phyloP scores from a whole-genome alignment of 2,888 invertebrate species.

The Stomorhina lunata region DNA sequence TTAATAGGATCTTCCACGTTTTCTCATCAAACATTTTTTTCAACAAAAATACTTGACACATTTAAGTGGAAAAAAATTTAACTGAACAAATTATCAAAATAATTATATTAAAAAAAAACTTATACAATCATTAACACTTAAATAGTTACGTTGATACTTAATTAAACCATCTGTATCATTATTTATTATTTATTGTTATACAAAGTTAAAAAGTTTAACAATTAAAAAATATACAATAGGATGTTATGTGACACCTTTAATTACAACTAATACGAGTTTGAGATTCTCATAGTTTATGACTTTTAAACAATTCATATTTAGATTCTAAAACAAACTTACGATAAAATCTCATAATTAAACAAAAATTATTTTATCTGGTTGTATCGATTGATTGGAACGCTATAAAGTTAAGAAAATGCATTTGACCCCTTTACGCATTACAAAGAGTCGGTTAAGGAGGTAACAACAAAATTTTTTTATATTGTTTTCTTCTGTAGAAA shows the following conservation, averaged over 20 bases:
- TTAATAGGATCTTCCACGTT: too few relatives aligned
- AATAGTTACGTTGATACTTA: background rate
- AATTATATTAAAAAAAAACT: background rate
- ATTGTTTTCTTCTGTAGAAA: too few relatives aligned
- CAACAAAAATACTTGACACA: background rate
- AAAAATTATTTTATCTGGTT: background rate
- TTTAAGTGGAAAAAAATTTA: too few relatives aligned
- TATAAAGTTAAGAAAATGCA: too few relatives aligned
- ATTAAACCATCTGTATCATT: slow-evolving; percentile 21
- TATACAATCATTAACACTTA: background rate
- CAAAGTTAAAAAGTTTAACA: background rate
- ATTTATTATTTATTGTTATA: slow-evolving; percentile 14
- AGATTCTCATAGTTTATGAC: background rate
- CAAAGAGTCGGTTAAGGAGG: too few relatives aligned
- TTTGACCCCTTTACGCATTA: too few relatives aligned
- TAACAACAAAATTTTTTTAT: too few relatives aligned
- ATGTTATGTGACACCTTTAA: slow-evolving; percentile 52
- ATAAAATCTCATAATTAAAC: slow-evolving; percentile 23
- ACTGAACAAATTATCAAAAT: too few relatives aligned
- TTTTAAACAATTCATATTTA: slow-evolving; percentile 17
- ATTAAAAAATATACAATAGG: slow-evolving; percentile 30
- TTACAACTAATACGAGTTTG: background rate
- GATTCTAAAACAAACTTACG: background rate
- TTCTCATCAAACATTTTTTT: too few relatives aligned
- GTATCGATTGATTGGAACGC: too few relatives aligned